Percentiles rank a stretch among this genome's conserved stretches.
Evolutionary conservation across 2,797 vertebrate genomes (phyloP).

Genomic region (Prionace glauca): DNA sequence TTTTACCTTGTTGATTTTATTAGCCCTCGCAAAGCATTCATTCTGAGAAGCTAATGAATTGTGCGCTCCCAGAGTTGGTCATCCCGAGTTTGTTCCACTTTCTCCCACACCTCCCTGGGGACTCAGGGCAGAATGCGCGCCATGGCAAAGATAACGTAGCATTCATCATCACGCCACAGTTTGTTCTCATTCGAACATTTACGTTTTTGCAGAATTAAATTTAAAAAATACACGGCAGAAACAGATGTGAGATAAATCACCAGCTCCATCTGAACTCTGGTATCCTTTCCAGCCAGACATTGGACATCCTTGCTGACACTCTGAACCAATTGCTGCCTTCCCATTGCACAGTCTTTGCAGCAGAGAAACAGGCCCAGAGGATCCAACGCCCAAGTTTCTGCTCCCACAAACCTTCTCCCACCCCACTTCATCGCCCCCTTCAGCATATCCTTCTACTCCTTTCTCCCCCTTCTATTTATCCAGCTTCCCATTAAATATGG

Average conservation of each 20-base stretch:
- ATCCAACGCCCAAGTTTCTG: neutral
- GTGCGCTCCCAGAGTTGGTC: neutral
- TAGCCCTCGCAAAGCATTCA: constrained; percentile 15
- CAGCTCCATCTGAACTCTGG: neutral
- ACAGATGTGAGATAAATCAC: neutral
- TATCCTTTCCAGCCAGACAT: neutral
- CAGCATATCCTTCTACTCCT: no score
- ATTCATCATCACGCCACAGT: neutral
- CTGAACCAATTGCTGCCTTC: neutral
- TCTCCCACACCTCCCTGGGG: neutral
- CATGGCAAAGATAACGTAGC: neutral
- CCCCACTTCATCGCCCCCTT: neutral
- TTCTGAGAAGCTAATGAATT: constrained; percentile 15
- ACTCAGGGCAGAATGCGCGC: neutral
- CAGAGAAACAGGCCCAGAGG: neutral
- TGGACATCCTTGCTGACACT: neutral
- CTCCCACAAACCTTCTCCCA: neutral
- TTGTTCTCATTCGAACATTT: neutral
- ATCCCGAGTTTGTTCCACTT: neutral
- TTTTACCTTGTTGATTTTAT: constrained; percentile 27
- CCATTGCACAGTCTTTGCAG: neutral
- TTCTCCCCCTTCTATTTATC: no score
- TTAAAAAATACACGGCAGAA: neutral
- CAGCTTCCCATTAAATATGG: no score
- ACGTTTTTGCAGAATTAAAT: neutral